phyloP scores from a whole-genome alignment of 2,797 vertebrate species.

The Acropternis orthonyx region DNA sequence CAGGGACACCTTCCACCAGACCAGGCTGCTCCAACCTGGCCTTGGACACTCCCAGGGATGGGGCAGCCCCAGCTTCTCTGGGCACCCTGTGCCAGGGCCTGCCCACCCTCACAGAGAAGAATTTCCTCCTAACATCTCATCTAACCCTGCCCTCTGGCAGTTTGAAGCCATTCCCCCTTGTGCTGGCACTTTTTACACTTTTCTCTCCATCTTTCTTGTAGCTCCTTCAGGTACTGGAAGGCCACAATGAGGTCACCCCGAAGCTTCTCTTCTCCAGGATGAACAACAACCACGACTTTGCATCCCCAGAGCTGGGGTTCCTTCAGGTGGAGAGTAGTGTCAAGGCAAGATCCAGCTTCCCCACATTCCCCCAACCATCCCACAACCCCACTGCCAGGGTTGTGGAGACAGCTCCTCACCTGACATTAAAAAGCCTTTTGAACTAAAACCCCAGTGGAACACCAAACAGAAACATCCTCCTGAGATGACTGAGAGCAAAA shows the following conservation, averaged over 20 bases:
- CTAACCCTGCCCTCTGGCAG: neutral
- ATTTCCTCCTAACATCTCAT: neutral
- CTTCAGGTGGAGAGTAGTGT: neutral
- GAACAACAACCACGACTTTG: neutral
- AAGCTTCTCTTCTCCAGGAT: neutral
- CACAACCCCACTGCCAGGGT: neutral
- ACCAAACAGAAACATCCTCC: slow-evolving; percentile 53
- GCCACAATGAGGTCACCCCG: neutral
- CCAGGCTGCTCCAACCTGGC: neutral
- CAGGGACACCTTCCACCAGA: fast-evolving
- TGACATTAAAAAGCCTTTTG: slow-evolving; percentile 5
- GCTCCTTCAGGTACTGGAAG: neutral
- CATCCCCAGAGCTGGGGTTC: neutral
- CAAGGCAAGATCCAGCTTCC: neutral
- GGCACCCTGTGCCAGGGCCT: neutral
- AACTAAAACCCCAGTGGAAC: slow-evolving; percentile 29
- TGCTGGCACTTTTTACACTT: neutral
- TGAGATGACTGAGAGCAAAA: slow-evolving; percentile 57
- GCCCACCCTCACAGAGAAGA: neutral
- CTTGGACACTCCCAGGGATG: neutral
- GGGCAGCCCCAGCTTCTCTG: neutral
- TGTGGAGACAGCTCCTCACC: neutral
- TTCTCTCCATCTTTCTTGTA: neutral
- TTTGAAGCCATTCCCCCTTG: neutral
- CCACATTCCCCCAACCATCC: neutral